Conservation (phyloP, 2,797 vertebrate genomes). For the Schizopygopsis malacanthus region DNA sequence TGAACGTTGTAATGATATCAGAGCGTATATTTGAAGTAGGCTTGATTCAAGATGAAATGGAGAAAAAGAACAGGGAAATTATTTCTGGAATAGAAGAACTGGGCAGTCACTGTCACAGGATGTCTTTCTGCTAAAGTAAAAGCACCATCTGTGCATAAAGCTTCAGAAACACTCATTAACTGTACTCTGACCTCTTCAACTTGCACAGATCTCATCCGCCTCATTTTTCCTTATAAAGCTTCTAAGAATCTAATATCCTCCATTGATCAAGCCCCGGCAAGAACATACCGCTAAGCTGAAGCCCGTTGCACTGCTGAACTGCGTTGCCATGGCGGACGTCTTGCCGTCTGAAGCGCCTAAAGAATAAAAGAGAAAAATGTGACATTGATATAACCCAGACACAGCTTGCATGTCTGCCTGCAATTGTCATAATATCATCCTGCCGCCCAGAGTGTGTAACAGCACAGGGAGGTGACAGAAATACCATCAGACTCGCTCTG, state of each 20-base stretch:
- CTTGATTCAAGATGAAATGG: not conserved
- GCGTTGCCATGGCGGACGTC: conserved; percentile 97
- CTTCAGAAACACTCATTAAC: conserved; percentile 29
- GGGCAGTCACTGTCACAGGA: not conserved
- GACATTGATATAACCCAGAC: conserved; percentile 34
- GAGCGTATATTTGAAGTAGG: not conserved
- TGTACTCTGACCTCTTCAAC: conserved; percentile 32
- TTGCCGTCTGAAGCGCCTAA: conserved; percentile 93
- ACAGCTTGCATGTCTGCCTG: conserved; percentile 24
- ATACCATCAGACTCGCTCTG: conserved; percentile 44
- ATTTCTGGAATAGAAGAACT: not conserved
- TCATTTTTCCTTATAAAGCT: conserved; percentile 5
- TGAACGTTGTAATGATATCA: not conserved
- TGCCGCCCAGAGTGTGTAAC: conserved; percentile 13
- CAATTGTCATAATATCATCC: conserved; percentile 37
- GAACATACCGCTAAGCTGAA: conserved; percentile 90
- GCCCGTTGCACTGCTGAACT: conserved; percentile 94
- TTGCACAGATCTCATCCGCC: conserved; percentile 2
- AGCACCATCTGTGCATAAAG: conserved; percentile 27
- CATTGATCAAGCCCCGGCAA: conserved; percentile 46
- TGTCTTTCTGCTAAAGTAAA: conserved; percentile 16
- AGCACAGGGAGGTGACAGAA: conserved; percentile 28
- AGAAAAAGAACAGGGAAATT: not conserved
- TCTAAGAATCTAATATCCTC: conserved; percentile 12
- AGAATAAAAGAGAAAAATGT: conserved; percentile 62